Base-by-base conservation (phyloP, 2,888 invertebrate species). In the Lepeophtheirus nordmannii region DNA sequence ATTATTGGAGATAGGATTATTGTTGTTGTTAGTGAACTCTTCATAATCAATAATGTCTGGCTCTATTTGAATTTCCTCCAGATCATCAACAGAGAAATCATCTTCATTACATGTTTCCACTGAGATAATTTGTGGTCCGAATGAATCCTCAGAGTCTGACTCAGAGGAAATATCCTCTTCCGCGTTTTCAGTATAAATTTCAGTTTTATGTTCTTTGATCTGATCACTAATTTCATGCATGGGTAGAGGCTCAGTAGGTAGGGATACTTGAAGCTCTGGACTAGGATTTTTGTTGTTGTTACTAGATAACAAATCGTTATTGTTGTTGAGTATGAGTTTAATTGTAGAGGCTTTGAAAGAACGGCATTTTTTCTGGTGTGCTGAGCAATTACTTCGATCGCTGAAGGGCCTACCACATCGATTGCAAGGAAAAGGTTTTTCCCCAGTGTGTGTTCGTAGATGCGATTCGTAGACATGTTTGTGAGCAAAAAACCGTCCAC, bases 31-130 rank as follows among this genome's bases (percentile, higher is more conserved):
- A 17, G 20, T 38, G 38, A 40, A 22, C 17, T 62, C 62, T 17
- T 62, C 62, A 41, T 62, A 62, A n/a, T 64, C 64, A 20, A 64
- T 39, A 17, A 64, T 64, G 57, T 64, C 64, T 8, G 66, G 66
- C 58, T 53, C 53, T 38, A 66, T 66, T 57, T 62, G 62, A 12
- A 63, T 56, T 37, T 65, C 65, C 10, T 65, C 58, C 7, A 39
- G 3, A 12, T 56, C 30, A 2, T 65, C 65, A 14, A 56, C 64
- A 41, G 38, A 23, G 17, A 40, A 20, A 2, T 41, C 41, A 11
- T 60, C 60, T 10, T 46, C 62, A 17, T 20, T 37, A 14, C 58
- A 38, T 11, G 58, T 66, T 30, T 60, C 23, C 14, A 66, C 66
- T 11, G 66, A 66, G 14, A 66, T 60, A 46, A 66, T 66, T 41